phyloP scores from a whole-genome alignment of 2,797 vertebrate genomes.

The Caiman crocodilus region DNA sequence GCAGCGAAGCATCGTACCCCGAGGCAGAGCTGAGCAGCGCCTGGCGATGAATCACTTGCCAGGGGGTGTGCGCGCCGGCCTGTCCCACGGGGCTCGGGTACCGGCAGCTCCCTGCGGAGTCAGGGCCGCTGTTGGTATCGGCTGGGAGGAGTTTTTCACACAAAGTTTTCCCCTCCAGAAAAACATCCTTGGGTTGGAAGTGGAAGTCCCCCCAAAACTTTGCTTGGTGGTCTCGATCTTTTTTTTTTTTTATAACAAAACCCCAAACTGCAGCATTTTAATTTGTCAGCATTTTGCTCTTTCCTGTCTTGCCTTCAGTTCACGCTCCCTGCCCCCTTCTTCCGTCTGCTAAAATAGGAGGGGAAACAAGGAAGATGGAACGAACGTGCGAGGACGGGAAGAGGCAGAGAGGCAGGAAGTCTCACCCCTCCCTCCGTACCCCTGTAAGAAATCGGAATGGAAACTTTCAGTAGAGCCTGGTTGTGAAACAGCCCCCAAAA shows the following conservation, averaged over 20 bases:
- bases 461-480: background rate
- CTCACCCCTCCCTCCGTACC: background rate
- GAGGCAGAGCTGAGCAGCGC: background rate
- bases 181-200: background rate
- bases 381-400: background rate
- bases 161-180: background rate
- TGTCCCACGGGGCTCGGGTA: background rate
- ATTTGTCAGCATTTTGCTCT: conserved; percentile 19
- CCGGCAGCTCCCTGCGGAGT: background rate
- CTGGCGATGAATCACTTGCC: background rate
- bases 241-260: conserved; percentile 63
- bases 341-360: background rate
- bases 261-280: conserved; percentile 12
- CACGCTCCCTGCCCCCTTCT: background rate
- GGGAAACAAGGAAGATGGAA: background rate
- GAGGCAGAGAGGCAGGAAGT: conserved; percentile 38
- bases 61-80: too few species aligned
- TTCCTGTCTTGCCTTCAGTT: background rate
- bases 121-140: background rate
- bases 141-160: background rate
- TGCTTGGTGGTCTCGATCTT: background rate
- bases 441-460: background rate
- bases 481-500: background rate
- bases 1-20: background rate
- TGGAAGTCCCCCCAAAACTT: background rate